Evolutionary conservation across 2,888 invertebrate genomes (phyloP), one percentile per base, ranked within the genome.

Genomic region (Dryobotodes eremita): DNA sequence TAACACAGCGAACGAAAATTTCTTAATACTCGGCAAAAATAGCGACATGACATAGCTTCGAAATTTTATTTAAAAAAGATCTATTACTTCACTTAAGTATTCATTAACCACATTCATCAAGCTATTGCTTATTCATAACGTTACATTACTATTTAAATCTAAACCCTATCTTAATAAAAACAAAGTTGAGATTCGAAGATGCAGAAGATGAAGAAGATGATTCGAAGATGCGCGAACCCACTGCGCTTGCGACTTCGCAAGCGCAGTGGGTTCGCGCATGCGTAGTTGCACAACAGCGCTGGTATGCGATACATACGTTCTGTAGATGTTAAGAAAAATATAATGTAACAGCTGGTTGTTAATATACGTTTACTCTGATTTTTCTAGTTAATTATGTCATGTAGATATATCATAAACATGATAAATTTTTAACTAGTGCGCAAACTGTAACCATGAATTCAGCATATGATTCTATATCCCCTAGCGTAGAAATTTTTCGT

Each of bases 221-320:
- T n/a, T n/a, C n/a, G n/a, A n/a, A n/a, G n/a, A n/a, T n/a, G n/a
- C n/a, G n/a, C n/a, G n/a, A n/a, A n/a, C n/a, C n/a, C n/a, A n/a
- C n/a, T n/a, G n/a, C n/a, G n/a, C n/a, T n/a, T n/a, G n/a, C n/a
- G n/a, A n/a, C n/a, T n/a, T 79, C 62, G 83, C 76, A 74, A 75
- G 83, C 87, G 78, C 85, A 81, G 74, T 74, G 61, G 36, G 72
- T 79, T 80, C 61, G 82, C 83, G 81, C 79, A 74, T 84, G 86
- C 75, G 81, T 75, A 72, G 83, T 89, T 89, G 87, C 80, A 84
- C 80, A 89, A 89, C 53, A 68, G 26, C 65, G 59, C 76, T 79
- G 83, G 82, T 78, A 84, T 83, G 84, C 75, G 66, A 46, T 73
- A 26, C 57, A 86, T 77, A 84, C 82, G 80, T 80, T 76, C 15